phyloP scores from a whole-genome alignment of 1,140 invertebrate species.

The Drosophila simulans region DNA sequence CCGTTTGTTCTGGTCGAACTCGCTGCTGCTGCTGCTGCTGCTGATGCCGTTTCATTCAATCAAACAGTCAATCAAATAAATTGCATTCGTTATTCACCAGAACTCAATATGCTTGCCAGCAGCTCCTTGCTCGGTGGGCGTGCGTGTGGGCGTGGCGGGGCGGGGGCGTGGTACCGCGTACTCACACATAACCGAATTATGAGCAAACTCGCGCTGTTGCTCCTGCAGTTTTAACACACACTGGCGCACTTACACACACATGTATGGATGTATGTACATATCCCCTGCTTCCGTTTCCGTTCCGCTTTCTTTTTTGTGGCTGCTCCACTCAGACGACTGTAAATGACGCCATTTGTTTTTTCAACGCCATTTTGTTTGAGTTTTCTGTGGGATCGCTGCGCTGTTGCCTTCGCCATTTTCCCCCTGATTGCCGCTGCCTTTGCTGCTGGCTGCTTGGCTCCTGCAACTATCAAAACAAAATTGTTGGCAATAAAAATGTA shows the following conservation, averaged over 20 bases:
- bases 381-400: conserved; percentile 40
- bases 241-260: not conserved
- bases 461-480: conserved; percentile 76
- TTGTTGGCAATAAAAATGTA: conserved; percentile 81
- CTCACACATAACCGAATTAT: conserved; percentile 70
- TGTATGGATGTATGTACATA: not conserved
- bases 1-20: conserved; percentile 26
- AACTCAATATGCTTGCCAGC: conserved; percentile 67
- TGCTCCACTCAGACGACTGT: conserved; percentile 34
- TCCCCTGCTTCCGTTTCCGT: conserved; percentile 2
- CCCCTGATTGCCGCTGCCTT: not conserved
- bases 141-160: not conserved
- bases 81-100: conserved; percentile 73
- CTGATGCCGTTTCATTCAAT: conserved; percentile 62
- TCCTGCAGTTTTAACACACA: conserved; percentile 52
- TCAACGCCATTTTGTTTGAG: conserved; percentile 79
- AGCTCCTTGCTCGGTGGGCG: conserved; percentile 1
- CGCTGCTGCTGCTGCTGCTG: conserved; percentile 27
- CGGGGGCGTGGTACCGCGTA: conserved; percentile 10
- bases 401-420: conserved; percentile 5
- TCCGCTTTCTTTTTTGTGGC: not conserved
- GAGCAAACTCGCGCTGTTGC: conserved; percentile 53
- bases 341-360: conserved; percentile 80
- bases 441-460: conserved; percentile 7
- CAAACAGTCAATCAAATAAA: conserved; percentile 80